A percentile compares a stretch with the other conserved stretches of the same genome.
Conservation (phyloP, 2,113 vertebrate species). For the Urocolius indicus region DNA sequence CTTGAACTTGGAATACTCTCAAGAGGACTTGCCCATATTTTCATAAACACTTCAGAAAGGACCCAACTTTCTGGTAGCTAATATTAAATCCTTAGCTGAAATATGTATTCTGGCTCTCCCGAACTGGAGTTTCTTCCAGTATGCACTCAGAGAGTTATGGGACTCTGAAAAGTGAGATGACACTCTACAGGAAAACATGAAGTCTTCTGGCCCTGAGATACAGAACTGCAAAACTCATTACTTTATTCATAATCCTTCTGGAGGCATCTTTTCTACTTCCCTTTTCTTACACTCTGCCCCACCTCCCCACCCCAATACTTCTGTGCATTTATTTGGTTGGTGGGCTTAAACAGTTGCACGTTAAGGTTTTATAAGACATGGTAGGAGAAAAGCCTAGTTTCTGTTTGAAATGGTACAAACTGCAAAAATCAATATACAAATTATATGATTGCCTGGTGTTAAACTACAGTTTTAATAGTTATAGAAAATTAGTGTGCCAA, state of each 20-base stretch:
- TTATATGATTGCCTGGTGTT: not conserved
- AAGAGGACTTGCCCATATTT: conserved; percentile 20
- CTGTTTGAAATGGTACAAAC: not conserved
- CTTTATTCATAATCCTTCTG: not conserved
- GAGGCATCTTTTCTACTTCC: not conserved
- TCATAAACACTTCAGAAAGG: not conserved
- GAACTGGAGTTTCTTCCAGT: not conserved
- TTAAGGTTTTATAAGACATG: not conserved
- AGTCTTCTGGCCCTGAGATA: not conserved
- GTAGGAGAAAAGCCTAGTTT: not conserved
- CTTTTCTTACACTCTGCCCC: not conserved
- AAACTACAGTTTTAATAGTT: not conserved
- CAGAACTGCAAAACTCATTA: not conserved
- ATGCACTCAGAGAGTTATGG: not conserved
- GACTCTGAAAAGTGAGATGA: not conserved
- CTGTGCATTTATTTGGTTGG: not conserved
- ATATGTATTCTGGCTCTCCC: not conserved
- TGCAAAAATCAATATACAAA: not conserved
- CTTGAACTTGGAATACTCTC: conserved; percentile 29
- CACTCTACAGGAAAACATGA: not conserved
- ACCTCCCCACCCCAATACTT: not conserved
- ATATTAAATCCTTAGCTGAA: not conserved
- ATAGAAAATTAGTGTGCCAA: not conserved
- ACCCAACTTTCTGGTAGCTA: not conserved
- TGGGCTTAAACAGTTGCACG: not conserved